phyloP scores from a whole-genome alignment of 2,888 invertebrate genomes.

The Thalpophila matura region DNA sequence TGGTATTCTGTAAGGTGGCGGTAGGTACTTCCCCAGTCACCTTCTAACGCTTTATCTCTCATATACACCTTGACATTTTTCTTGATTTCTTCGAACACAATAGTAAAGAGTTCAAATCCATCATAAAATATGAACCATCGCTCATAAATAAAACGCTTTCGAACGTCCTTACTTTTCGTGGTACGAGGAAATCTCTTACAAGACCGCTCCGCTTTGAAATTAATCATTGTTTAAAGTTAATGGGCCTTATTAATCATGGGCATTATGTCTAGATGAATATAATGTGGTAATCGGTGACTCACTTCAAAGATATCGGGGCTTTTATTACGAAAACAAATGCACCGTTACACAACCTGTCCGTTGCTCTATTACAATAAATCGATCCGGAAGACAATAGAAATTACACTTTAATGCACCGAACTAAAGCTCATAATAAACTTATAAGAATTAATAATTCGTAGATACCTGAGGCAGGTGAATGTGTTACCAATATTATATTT shows the following conservation, averaged over 20 bases:
- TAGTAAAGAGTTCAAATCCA: conserved; percentile 11
- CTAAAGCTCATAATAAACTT: conserved; percentile 59
- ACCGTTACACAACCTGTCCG: conserved; percentile 79
- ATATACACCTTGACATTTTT: background rate
- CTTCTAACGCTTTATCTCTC: background rate
- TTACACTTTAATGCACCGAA: conserved; percentile 52
- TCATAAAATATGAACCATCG: conserved; percentile 20
- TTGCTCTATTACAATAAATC: conserved; percentile 67
- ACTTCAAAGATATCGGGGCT: conserved; percentile 78
- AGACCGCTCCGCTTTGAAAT: conserved; percentile 74
- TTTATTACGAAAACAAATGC: conserved; percentile 86
- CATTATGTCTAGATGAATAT: conserved; percentile 86
- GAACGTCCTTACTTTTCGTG: conserved; percentile 59
- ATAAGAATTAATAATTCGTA: conserved; percentile 4
- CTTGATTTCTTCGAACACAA: background rate
- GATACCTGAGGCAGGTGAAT: conserved; percentile 79
- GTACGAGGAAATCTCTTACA: conserved; percentile 70
- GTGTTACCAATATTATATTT: conserved; percentile 78
- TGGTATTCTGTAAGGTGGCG: too few species aligned
- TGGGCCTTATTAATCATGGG: conserved; percentile 86
- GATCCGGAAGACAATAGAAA: conserved; percentile 54
- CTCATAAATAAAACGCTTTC: conserved; percentile 35
- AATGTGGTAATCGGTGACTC: conserved; percentile 85
- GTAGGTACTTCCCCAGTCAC: too few species aligned
- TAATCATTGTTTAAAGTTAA: conserved; percentile 89